phyloP scores from a whole-genome alignment of 2,797 vertebrate genomes.

The Yasuhikotakia modesta region DNA sequence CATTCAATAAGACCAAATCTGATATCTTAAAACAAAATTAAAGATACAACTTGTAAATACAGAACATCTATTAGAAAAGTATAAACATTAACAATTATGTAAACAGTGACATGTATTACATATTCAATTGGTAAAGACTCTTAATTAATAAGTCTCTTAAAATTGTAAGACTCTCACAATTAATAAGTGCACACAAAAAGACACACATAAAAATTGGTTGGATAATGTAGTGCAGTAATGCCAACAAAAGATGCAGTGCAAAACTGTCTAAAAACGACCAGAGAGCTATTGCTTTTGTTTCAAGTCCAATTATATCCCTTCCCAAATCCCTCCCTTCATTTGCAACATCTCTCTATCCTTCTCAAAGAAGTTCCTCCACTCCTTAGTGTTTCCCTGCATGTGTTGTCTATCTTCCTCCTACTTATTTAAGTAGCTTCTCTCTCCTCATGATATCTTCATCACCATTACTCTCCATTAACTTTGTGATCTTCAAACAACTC shows the following conservation, averaged over 20 bases:
- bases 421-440: slow-evolving; percentile 53
- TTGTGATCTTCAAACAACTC: slow-evolving; percentile 18
- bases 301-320: not conserved
- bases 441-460: slow-evolving; percentile 30
- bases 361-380: slow-evolving; percentile 23
- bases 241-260: slow-evolving; percentile 8
- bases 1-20: too few species aligned
- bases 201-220: not conserved
- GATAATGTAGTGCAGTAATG: not conserved
- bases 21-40: slow-evolving; percentile 19
- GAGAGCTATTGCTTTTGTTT: too few species aligned
- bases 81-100: slow-evolving; percentile 12
- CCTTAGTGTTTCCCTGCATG: not conserved
- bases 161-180: not conserved
- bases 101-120: slow-evolving; percentile 7
- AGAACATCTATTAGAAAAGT: not conserved
- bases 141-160: too few species aligned
- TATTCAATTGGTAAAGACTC: not conserved
- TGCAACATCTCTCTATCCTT: too few species aligned
- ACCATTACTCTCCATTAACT: slow-evolving; percentile 10
- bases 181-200: not conserved
- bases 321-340: too few species aligned
- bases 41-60: not conserved
- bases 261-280: slow-evolving; percentile 12
- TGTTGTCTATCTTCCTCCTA: slow-evolving; percentile 3